Evolutionary conservation across 2,113 vertebrate genomes (phyloP), one percentile per base, ranked within the genome.

Genomic region (Leucoraja erinaceus): DNA sequence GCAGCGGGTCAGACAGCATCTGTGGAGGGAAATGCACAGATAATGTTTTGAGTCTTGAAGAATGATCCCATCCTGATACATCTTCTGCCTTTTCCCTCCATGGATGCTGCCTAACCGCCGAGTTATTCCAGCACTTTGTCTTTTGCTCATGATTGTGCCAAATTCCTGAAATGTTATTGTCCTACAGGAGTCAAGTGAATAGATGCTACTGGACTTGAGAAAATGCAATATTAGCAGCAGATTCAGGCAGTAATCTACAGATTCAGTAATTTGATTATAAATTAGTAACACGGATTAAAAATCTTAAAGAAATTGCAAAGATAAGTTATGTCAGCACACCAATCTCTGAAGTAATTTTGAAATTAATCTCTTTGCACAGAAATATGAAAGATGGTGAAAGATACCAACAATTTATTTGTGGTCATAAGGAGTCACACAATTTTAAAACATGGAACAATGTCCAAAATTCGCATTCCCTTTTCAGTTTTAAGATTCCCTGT

Each of bases 371-470:
- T 25, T 9, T 11, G 6, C 20, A 28, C 70, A 12, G 22, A 72
- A 72, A 16, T 22, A 12, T 31, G 20, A 47, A 72, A 47, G 47
- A 38, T 28, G 70, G 66, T 74, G 33, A 91, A 91, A 74, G n/a
- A 91, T 91, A 38, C 38, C 68, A 88, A 61, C 31, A 70, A 54
- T 91, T 91, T 74, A 72, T 91, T 91, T 22, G 66, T 9, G 68
- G 4, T 12, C 33, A 72, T 68, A 47, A 90, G 63, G 63, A 90
- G 33, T 70, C 47, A 18, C 31, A 70, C 38, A 72, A 90, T 90
- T 31, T 90, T 90, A 70, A 66, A 90, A 84, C 28, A 84, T 61
- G 38, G 90, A 74, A 91, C 31, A 25, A 38, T 54, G 9, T 10
- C 7, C 54, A 28, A 63, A 72, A 91, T 54, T 54, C 10, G 38